Base-by-base conservation (phyloP, 2,888 invertebrate genomes). In the Thyatira batis region DNA sequence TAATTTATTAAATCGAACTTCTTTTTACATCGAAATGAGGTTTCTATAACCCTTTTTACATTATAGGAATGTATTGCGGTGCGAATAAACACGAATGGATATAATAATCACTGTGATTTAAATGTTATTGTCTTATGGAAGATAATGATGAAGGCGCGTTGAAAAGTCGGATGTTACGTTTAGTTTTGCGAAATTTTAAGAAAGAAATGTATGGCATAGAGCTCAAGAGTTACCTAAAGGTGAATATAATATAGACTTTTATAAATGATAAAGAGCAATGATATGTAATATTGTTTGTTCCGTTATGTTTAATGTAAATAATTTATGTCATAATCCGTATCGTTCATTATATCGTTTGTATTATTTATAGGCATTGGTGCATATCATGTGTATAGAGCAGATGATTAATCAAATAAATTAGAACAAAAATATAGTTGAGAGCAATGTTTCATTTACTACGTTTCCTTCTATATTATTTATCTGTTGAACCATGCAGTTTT, bases 301-400 rank as follows among this genome's bases (percentile, higher is more conserved):
- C 45, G 64, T 73, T 57, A 78, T 79, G 57, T 66, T 67, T 83
- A 71, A 66, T 85, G 87, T 86, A 87, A 80, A 85, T 84, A 80
- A 69, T 84, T 84, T 79, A 80, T 71, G 78, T 84, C 81, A 80
- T 85, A 77, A 79, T 76, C 73, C 68, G 73, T 77, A 81, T 80
- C 78, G 77, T 81, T 86, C 82, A 83, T 85, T 69, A 73, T 78
- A 82, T 87, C 69, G 80, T 90, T 90, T 89, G 79, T 89, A 88
- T 92, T 84, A 90, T 91, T 91, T 89, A 89, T 91, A 91, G 87
- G 85, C 91, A 91, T 91, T 91, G 92, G 91, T 91, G 92, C 92
- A 92, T 92, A 92, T 92, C 92, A 92, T 90, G 92, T 92, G 91
- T 90, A 89, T 91, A 91, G 89, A 84, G 83, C 91, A 88, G 90